Percentiles rank a stretch among this genome's conserved stretches.
These are phyloP conservation scores for Colostygia pectinataria DNA, from an alignment of 2,888 invertebrate genomes.

Conservation along the genomic window DNA sequence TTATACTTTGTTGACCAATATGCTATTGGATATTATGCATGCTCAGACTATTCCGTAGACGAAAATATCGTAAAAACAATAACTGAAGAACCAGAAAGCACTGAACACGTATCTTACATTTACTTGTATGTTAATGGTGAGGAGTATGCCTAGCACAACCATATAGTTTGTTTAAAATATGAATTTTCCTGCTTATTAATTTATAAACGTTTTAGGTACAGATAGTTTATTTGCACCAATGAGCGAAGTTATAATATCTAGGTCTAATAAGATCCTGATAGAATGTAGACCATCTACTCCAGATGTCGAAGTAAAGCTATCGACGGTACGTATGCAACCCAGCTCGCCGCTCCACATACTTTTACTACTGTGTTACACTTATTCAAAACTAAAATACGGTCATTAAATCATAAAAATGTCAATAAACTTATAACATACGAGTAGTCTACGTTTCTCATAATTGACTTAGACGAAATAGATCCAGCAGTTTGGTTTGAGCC, in stretches of 20 bases:
- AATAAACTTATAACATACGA: no score
- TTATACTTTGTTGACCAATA: constrained; percentile 68
- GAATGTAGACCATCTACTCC: constrained; percentile 77
- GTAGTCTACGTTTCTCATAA: constrained; percentile 3
- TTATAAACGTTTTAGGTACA: constrained; percentile 67
- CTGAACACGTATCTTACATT: constrained; percentile 61
- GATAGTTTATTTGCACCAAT: constrained; percentile 68
- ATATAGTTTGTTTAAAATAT: not conserved
- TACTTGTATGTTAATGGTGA: constrained; percentile 77
- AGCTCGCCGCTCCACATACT: constrained; percentile 6
- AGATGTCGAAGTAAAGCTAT: constrained; percentile 63
- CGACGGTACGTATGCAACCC: constrained; percentile 65
- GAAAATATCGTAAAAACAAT: constrained; percentile 52
- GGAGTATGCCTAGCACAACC: constrained; percentile 31
- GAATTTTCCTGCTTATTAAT: constrained; percentile 32
- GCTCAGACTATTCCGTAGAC: constrained; percentile 69
- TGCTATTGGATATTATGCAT: constrained; percentile 82
- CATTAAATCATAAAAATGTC: no score
- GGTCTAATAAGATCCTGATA: constrained; percentile 52
- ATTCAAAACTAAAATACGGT: constrained; percentile 8
- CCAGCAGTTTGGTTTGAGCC: constrained; percentile 3
- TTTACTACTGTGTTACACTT: constrained; percentile 1
- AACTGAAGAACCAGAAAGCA: constrained; percentile 61
- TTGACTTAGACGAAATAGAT: constrained; percentile 3
- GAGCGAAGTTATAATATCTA: constrained; percentile 60